phyloP scores from a whole-genome alignment of 2,797 vertebrate genomes.

The Pseudopleuronectes americanus region DNA sequence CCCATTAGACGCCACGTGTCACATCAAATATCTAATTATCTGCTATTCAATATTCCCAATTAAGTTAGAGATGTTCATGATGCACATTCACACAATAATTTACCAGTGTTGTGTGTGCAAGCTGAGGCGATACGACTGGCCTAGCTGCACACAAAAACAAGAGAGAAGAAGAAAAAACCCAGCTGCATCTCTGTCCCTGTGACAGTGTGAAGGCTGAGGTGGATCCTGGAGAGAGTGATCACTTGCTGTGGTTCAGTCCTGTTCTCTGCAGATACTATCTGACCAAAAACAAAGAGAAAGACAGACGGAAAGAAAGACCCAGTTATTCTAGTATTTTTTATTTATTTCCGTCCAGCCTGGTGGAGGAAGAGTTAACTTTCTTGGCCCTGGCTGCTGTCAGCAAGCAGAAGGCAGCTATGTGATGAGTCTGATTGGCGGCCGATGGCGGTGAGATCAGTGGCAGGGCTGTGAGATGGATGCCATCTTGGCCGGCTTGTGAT shows the following conservation, averaged over 20 bases:
- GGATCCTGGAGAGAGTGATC: slow-evolving; percentile 67
- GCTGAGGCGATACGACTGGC: slow-evolving; percentile 55
- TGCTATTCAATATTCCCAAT: slow-evolving; percentile 84
- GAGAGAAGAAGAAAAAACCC: slow-evolving; percentile 17
- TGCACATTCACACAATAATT: slow-evolving; percentile 67
- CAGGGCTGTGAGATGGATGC: slow-evolving; percentile 79
- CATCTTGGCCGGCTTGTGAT: slow-evolving; percentile 82
- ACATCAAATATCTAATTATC: slow-evolving; percentile 85
- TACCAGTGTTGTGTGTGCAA: slow-evolving; percentile 55
- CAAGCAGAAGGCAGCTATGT: slow-evolving; percentile 78
- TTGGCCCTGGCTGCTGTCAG: slow-evolving; percentile 74
- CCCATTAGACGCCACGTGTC: slow-evolving; percentile 83
- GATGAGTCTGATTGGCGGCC: slow-evolving; percentile 82
- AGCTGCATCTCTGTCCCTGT: slow-evolving; percentile 58
- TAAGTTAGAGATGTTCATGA: slow-evolving; percentile 77
- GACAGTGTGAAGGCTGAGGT: slow-evolving; percentile 70
- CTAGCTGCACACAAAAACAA: slow-evolving; percentile 28
- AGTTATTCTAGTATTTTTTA: slow-evolving; percentile 30
- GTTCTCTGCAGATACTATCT: slow-evolving; percentile 62
- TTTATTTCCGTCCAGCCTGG: slow-evolving; percentile 53
- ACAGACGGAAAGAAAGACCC: slow-evolving; percentile 25
- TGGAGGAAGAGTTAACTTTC: slow-evolving; percentile 75
- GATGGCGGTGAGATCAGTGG: slow-evolving; percentile 79
- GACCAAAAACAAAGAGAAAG: slow-evolving; percentile 67
- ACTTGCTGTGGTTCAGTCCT: slow-evolving; percentile 64